Conservation (phyloP, 2,113 vertebrate genomes). For the Desmodus rotundus region DNA sequence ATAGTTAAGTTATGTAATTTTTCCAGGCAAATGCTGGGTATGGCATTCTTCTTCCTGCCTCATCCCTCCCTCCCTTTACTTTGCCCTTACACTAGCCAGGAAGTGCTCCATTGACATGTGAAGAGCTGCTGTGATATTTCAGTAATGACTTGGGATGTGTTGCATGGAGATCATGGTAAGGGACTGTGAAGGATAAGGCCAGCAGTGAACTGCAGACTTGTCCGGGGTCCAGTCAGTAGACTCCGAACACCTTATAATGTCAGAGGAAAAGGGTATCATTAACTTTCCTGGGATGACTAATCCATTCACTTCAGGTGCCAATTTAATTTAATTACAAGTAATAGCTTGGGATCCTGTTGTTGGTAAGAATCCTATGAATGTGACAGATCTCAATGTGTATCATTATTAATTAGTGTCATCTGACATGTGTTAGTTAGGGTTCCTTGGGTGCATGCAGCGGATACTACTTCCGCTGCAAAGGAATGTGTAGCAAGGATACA, state of each 20-base stretch:
- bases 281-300: not conserved
- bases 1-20: not conserved
- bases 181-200: too few species aligned
- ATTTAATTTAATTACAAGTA: not conserved
- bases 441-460: not conserved
- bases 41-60: not conserved
- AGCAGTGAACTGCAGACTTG: not conserved
- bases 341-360: not conserved
- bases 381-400: not conserved
- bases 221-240: not conserved
- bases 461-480: not conserved
- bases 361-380: not conserved
- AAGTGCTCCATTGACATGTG: rapidly evolving
- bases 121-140: not conserved
- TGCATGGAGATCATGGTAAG: not conserved
- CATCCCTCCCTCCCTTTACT: not conserved
- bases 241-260: not conserved
- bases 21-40: not conserved
- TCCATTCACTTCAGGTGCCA: not conserved
- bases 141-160: not conserved
- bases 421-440: not conserved
- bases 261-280: not conserved
- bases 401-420: not conserved
- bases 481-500: not conserved
- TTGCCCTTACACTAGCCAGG: not conserved